These are phyloP conservation scores for Drosophila mojavensis DNA, from an alignment of 1,140 invertebrate species.

Conservation along the genomic window DNA sequence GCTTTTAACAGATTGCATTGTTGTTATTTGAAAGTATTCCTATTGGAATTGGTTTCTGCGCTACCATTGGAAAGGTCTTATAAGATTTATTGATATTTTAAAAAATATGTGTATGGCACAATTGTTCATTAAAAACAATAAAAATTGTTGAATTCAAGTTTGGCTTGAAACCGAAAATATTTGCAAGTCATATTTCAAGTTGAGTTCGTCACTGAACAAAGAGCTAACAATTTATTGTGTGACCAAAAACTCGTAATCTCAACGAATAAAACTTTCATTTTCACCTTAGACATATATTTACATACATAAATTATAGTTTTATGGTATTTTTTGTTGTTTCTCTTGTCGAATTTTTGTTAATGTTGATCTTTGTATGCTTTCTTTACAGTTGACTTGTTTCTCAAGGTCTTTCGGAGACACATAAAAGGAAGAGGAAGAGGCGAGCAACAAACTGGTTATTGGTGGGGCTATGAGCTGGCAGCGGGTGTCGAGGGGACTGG, in stretches of 20 bases:
- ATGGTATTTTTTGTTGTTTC: slow-evolving; percentile 32
- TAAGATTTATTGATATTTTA: too few species aligned
- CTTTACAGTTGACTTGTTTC: slow-evolving; percentile 61
- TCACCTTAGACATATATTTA: slow-evolving; percentile 17
- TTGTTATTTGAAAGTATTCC: too few species aligned
- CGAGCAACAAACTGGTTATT: slow-evolving; percentile 36
- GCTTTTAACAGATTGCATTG: not conserved
- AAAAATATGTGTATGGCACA: too few species aligned
- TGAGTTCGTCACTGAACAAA: slow-evolving; percentile 16
- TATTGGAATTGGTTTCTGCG: too few species aligned
- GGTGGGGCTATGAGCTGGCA: slow-evolving; percentile 48
- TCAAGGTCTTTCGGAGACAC: slow-evolving; percentile 56
- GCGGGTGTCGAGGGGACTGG: slow-evolving; percentile 31
- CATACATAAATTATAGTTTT: slow-evolving; percentile 28
- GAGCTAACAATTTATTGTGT: not conserved
- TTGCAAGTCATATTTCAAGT: slow-evolving; percentile 29
- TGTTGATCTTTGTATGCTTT: slow-evolving; percentile 44
- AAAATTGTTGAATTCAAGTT: too few species aligned
- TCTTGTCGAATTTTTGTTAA: slow-evolving; percentile 43
- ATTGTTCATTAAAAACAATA: too few species aligned
- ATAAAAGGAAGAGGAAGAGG: not conserved
- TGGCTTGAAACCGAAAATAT: slow-evolving; percentile 1
- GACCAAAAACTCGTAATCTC: slow-evolving; percentile 9
- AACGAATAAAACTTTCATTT: slow-evolving; percentile 39
- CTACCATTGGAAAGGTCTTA: too few species aligned